Evolutionary conservation across 2,888 invertebrate species (phyloP).

Genomic region (Desoria tigrina): DNA sequence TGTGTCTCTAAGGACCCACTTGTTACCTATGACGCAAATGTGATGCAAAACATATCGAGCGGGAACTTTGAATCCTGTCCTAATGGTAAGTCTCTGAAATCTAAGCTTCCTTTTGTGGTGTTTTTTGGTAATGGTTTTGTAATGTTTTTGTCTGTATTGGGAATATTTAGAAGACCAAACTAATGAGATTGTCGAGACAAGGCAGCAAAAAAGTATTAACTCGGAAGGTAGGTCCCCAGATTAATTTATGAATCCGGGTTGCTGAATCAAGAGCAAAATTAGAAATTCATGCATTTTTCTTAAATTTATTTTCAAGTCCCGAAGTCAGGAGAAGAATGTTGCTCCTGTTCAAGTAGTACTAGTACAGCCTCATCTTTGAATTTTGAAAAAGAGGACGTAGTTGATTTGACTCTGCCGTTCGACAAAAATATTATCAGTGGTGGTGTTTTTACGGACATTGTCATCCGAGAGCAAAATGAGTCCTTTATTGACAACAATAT

Average conservation of each 20-base stretch:
- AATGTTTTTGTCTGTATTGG: slow-evolving; percentile 4
- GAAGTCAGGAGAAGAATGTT: slow-evolving; percentile 31
- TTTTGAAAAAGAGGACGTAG: too few species aligned
- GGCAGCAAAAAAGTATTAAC: slow-evolving; percentile 45
- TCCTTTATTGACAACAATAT: too few species aligned
- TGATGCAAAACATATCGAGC: background rate
- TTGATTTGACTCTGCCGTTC: too few species aligned
- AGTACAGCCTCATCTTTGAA: too few species aligned
- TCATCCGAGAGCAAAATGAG: too few species aligned
- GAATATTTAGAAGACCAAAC: slow-evolving; percentile 2
- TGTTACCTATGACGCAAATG: background rate
- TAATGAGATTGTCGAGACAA: slow-evolving; percentile 37
- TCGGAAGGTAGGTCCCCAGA: slow-evolving; percentile 36
- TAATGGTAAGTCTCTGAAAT: slow-evolving; percentile 1
- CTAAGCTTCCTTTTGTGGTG: slow-evolving; percentile 9
- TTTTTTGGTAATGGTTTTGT: slow-evolving; percentile 2
- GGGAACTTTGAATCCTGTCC: background rate
- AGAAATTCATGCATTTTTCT: too few species aligned
- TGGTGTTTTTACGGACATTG: too few species aligned
- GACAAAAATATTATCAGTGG: too few species aligned
- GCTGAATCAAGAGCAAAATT: too few species aligned
- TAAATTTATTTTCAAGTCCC: background rate
- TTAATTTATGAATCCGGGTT: too few species aligned
- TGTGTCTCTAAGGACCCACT: background rate
- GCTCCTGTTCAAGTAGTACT: slow-evolving; percentile 29